These are phyloP conservation scores for Hyla sarda DNA, from an alignment of 2,113 vertebrate species.

Conservation along the genomic window DNA sequence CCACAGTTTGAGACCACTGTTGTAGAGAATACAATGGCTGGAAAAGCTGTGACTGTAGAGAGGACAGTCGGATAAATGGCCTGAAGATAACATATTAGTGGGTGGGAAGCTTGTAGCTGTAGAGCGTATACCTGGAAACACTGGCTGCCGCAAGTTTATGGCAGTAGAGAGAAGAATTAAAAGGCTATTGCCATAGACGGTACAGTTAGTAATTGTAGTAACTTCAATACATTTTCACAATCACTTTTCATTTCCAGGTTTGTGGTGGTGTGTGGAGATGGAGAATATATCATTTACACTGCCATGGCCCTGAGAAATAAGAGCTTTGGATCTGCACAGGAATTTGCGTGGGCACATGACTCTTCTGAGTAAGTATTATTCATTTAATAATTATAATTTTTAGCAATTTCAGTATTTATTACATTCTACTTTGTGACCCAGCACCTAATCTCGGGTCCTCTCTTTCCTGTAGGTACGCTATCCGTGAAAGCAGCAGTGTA, in stretches of 20 bases:
- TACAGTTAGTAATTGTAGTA: background rate
- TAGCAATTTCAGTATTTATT: background rate
- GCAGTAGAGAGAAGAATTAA: too few species aligned
- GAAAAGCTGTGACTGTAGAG: too few species aligned
- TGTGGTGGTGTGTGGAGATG: slow-evolving; percentile 97
- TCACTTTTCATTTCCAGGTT: slow-evolving; percentile 73
- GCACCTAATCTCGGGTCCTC: background rate
- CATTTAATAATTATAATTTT: background rate
- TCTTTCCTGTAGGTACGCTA: slow-evolving; percentile 83
- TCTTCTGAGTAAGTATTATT: slow-evolving; percentile 92
- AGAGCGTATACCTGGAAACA: too few species aligned
- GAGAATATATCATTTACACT: slow-evolving; percentile 98
- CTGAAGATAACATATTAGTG: too few species aligned
- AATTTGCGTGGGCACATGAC: slow-evolving; percentile 98
- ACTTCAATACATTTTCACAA: too few species aligned
- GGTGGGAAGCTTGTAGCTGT: too few species aligned
- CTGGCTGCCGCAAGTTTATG: too few species aligned
- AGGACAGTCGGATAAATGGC: too few species aligned
- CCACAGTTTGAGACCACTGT: too few species aligned
- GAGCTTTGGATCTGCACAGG: slow-evolving; percentile 97
- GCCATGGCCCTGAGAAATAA: slow-evolving; percentile 98
- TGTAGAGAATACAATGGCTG: too few species aligned
- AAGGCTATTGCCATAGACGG: too few species aligned
- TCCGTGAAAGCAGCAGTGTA: slow-evolving; percentile 94
- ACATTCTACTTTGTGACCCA: background rate